These are phyloP conservation scores for Acrocephalus scirpaceus DNA, from an alignment of 2,797 vertebrate species.

Conservation along the genomic window DNA sequence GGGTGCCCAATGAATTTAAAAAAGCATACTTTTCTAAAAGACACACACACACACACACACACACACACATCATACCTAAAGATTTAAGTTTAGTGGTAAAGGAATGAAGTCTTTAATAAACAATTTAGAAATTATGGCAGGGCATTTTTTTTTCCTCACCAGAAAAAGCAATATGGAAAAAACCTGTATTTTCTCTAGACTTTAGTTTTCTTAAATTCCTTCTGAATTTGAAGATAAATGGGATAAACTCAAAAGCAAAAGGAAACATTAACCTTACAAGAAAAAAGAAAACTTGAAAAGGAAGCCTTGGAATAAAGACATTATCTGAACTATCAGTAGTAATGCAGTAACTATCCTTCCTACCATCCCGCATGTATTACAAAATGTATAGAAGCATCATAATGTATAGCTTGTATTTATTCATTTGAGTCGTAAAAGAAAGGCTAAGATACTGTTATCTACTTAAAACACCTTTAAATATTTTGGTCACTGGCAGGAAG, in stretches of 20 bases:
- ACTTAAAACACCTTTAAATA: constrained; percentile 63
- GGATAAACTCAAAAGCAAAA: neutral
- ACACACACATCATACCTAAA: neutral
- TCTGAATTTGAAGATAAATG: neutral
- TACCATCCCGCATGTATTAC: neutral
- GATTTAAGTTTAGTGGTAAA: neutral
- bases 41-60: rapidly evolving
- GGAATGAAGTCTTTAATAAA: neutral
- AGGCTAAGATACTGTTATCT: constrained; percentile 59
- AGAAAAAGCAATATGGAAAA: neutral
- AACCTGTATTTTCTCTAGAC: neutral
- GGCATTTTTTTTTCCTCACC: neutral
- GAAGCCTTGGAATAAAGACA: neutral
- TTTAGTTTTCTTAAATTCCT: neutral
- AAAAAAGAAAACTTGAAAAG: neutral
- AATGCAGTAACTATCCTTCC: constrained; percentile 2
- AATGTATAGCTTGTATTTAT: constrained; percentile 27
- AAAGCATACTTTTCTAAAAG: neutral
- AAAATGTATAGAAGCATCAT: neutral
- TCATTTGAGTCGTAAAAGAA: constrained; percentile 33
- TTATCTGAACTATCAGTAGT: constrained; percentile 24
- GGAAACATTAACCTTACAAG: neutral
- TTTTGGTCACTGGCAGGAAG: constrained; percentile 42
- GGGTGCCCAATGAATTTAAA: neutral
- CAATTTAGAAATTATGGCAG: neutral